A percentile compares a stretch with the other conserved stretches of the same genome.
Conservation (phyloP, 2,113 vertebrate genomes). For the Eubucco bourcierii region DNA sequence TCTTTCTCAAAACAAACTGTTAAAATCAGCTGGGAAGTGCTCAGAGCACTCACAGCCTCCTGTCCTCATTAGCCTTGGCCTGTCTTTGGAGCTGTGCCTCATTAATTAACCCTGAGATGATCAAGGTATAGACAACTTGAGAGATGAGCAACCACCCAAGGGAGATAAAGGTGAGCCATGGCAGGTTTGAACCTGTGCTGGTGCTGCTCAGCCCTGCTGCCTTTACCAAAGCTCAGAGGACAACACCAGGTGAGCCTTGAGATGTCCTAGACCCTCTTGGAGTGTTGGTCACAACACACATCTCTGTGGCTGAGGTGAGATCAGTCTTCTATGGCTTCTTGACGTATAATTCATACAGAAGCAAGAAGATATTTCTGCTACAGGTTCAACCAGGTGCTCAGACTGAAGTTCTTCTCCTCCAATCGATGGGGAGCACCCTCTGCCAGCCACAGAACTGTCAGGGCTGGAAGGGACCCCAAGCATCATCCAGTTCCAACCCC, state of each 20-base stretch:
- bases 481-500: no score
- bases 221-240: background rate
- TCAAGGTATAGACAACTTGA: background rate
- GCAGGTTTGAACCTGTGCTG: fast-evolving
- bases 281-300: background rate
- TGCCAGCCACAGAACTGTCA: background rate
- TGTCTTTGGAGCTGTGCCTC: no score
- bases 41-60: no score
- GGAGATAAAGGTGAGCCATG: background rate
- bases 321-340: background rate
- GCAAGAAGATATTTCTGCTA: background rate
- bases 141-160: background rate
- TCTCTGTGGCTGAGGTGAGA: background rate
- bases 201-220: no score
- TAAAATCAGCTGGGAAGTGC: no score
- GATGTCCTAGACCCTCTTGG: background rate
- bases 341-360: background rate
- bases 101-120: no score
- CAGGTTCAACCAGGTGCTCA: background rate
- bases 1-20: no score
- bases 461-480: no score
- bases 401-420: background rate
- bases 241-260: background rate
- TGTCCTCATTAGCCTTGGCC: no score
- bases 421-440: background rate